Base-by-base conservation (phyloP, 2,888 invertebrate species). In the Thymelicus acteon region DNA sequence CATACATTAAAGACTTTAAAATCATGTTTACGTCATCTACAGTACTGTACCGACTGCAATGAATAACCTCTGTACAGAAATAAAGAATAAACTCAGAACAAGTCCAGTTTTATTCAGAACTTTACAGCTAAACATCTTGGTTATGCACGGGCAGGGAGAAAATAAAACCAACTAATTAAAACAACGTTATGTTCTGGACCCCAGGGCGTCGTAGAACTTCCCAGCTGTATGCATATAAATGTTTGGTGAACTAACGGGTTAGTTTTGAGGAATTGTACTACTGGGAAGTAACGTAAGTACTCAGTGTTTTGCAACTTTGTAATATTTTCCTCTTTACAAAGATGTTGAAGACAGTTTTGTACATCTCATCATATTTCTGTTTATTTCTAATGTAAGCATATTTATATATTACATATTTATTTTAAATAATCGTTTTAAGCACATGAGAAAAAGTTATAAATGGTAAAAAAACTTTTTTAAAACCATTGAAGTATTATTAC, bases 81-180 rank as follows among this genome's bases (percentile, higher is more conserved):
- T n/a, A 48, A 52, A 19, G 8, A 52, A 19, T 48, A 48, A 48
- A n/a, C 13, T 7, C 48, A n/a, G 8, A 48, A 48, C 13, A 31
- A 44, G 44, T 19, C 52, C 52, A 52, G 48, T 48, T 52, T 15
- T 19, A 52, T 19, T 19, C 52, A 0, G 0, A 52, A 52, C 52
- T 52, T 8, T 19, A 52, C 7, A 15, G 7, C 8, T 7, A 19
- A 15, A 15, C 52, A 52, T 52, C 52, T 52, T 52, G 19, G 19
- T 52, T 52, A 52, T 52, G 52, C 44, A 44, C 44, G 44, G 44
- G 8, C 19, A 8, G 49, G 24, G 54, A 24, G 19, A 12, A 54
- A 54, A 54, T 54, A 54, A 54, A 54, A 54, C 54, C 24, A 24
- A 54, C 54, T 54, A 54, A 54, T 54, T 54, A 54, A 54, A 54